Evolutionary conservation across 2,113 vertebrate species (phyloP), one percentile per base, ranked within the genome.

Genomic region (Mirounga angustirostris): DNA sequence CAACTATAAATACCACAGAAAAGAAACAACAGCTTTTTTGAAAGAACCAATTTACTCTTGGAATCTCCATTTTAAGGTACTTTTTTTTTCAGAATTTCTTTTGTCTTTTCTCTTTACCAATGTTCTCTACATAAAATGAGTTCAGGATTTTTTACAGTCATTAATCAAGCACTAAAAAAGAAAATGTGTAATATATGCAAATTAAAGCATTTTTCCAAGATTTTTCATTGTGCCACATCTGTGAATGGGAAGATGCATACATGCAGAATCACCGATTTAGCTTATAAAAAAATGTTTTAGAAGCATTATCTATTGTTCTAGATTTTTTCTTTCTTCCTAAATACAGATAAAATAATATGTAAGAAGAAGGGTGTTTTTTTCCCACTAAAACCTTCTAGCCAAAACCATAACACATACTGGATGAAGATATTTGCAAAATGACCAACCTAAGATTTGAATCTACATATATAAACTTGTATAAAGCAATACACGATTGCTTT

Each of bases 161-260:
- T 96, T 93, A 97, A 95, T 96, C 88, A 96, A 81, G 33, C 26
- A 61, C 46, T 87, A 54, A 87, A 83, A 79, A 69, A 63, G 26
- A 65, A 95, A 94, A 67, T 67, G 74, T 83, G 9, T 36, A 80
- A 91, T 76, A 88, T 52, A 92, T 67, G 59, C 54, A 97, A 94
- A 96, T 85, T 71, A 56, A 95, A 85, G 33, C 86, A 78, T 56
- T 95, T 96, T 96, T 19, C 40, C 40, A 76, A 90, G 30, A 1
- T 43, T 94, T 97, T 85, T 89, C 59, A 61, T 78, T 91, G 50
- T 92, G 22, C 5, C 65, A 83, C 90, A 8, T 85, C 79, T 91
- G 28, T 93, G 73, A 97, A 54, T 87, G 24, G 61, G 11, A 96
- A 91, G 67, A 82, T 59, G 0, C 94, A 67, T 80, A 79, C 43